phyloP scores from a whole-genome alignment of 1,140 invertebrate genomes.

The Drosophila busckii region DNA sequence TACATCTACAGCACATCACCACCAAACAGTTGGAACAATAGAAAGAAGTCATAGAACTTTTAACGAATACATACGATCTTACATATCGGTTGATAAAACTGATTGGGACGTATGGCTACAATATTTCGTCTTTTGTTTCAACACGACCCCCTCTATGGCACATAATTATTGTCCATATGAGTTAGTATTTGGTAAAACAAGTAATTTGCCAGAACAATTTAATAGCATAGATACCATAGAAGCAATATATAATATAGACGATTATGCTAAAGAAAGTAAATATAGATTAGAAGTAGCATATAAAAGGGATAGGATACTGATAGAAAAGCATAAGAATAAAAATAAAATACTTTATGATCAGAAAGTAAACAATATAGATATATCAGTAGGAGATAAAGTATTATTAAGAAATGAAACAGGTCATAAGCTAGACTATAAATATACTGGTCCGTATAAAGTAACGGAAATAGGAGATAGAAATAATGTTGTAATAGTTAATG shows the following conservation, averaged over 20 bases:
- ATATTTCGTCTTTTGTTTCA: conserved; percentile 41
- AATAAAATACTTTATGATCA: conserved; percentile 1
- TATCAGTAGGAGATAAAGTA: conserved; percentile 3
- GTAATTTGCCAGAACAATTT: conserved; percentile 5
- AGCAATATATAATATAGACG: conserved; percentile 20
- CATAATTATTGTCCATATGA: conserved; percentile 25
- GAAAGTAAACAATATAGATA: too few species aligned
- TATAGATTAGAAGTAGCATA: too few species aligned
- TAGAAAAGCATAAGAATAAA: conserved; percentile 9
- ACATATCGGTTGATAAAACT: conserved; percentile 21
- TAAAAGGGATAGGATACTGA: conserved; percentile 4
- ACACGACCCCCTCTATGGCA: conserved; percentile 23
- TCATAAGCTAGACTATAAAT: conserved; percentile 3
- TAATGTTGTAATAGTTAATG: conserved; percentile 1
- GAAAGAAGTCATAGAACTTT: conserved; percentile 31
- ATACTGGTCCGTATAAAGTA: neutral
- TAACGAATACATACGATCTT: conserved; percentile 26
- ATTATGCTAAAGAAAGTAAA: conserved; percentile 13
- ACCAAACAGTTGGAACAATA: conserved; percentile 18
- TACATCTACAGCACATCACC: conserved; percentile 32
- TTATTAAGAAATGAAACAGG: conserved; percentile 11
- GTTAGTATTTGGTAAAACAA: conserved; percentile 14
- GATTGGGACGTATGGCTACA: conserved; percentile 31
- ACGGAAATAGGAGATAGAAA: neutral
- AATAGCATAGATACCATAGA: conserved; percentile 9